Percentiles rank a stretch among this genome's conserved stretches.
phyloP scores from a whole-genome alignment of 2,888 invertebrate species.

The Cremastobaeus sp. region DNA sequence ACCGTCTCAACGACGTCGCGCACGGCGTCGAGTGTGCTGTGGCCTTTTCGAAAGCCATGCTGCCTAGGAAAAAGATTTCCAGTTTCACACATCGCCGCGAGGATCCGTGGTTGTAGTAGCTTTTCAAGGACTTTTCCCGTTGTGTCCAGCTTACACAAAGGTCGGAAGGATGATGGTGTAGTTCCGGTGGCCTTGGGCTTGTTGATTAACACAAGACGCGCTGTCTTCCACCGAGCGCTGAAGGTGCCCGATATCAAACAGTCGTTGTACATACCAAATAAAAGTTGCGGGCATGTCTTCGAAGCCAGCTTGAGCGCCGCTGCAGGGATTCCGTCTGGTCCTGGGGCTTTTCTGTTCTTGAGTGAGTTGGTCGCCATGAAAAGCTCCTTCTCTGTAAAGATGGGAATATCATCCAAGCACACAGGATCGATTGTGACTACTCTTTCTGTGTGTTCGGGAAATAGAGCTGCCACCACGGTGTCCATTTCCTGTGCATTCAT shows the following conservation, averaged over 20 bases:
- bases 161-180: not conserved
- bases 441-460: not conserved
- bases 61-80: no score
- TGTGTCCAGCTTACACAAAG: not conserved
- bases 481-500: conserved; percentile 1
- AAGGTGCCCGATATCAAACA: not conserved
- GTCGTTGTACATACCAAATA: not conserved
- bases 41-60: not conserved
- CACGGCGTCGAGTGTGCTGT: not conserved
- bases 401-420: not conserved
- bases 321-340: conserved; percentile 1
- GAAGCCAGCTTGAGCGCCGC: not conserved
- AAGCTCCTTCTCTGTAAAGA: not conserved
- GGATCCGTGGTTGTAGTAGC: not conserved
- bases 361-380: not conserved
- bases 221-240: not conserved
- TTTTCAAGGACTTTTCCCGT: not conserved
- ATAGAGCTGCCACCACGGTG: conserved; percentile 4
- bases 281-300: not conserved
- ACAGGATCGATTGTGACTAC: not conserved
- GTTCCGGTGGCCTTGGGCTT: not conserved
- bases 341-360: conserved; percentile 1
- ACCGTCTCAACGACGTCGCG: not conserved
- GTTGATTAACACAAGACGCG: not conserved
- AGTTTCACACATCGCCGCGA: not conserved